Percentiles rank a stretch among this genome's conserved stretches.
Evolutionary conservation across 2,113 vertebrate species (phyloP).

Genomic region (Oryzias melastigma): DNA sequence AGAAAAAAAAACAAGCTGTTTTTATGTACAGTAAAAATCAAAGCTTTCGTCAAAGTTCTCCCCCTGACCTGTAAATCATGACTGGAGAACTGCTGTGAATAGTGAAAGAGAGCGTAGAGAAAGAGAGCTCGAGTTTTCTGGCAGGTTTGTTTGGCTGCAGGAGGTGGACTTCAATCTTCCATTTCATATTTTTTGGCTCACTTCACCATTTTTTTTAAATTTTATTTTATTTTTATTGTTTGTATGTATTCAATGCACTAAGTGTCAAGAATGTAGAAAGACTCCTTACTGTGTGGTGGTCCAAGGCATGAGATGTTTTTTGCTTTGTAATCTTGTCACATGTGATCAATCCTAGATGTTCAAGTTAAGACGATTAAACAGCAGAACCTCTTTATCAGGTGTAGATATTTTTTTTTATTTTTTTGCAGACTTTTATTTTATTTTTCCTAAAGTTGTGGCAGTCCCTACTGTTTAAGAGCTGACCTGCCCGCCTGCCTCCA

Average conservation of each 20-base stretch:
- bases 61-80: slow-evolving; percentile 7
- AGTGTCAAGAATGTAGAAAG: slow-evolving; percentile 89
- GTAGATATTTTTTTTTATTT: slow-evolving; percentile 37
- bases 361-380: slow-evolving; percentile 4
- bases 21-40: slow-evolving; percentile 58
- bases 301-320: slow-evolving; percentile 72
- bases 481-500: background rate
- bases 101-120: slow-evolving; percentile 5
- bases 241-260: slow-evolving; percentile 85
- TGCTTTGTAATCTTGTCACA: slow-evolving; percentile 76
- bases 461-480: background rate
- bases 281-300: slow-evolving; percentile 82
- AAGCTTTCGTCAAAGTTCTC: slow-evolving; percentile 34
- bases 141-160: slow-evolving; percentile 32
- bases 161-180: slow-evolving; percentile 30
- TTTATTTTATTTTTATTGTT: slow-evolving; percentile 76
- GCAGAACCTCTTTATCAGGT: slow-evolving; percentile 34
- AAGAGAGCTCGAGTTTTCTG: slow-evolving; percentile 6
- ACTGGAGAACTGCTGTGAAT: slow-evolving; percentile 52
- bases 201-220: slow-evolving; percentile 62
- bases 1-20: slow-evolving; percentile 38
- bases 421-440: slow-evolving; percentile 15
- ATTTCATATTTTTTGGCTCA: slow-evolving; percentile 21
- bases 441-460: slow-evolving; percentile 2
- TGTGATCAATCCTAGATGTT: slow-evolving; percentile 64